These are phyloP conservation scores for Istiophorus platypterus DNA, from an alignment of 2,113 vertebrate species.

Conservation along the genomic window DNA sequence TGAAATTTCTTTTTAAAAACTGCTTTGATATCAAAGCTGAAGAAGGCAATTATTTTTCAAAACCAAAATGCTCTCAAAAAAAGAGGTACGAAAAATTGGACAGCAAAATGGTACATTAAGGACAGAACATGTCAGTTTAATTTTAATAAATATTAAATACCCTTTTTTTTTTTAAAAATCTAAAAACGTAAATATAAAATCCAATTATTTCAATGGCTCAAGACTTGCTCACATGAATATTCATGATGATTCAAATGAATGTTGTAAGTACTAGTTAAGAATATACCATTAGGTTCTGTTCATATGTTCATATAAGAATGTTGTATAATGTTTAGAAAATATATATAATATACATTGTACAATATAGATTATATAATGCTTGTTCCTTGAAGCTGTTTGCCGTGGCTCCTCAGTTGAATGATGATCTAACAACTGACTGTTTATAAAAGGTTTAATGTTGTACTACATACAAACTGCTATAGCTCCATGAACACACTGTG, in stretches of 20 bases:
- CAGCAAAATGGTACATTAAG: conserved; percentile 15
- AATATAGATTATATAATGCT: conserved; percentile 20
- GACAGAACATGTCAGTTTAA: background rate
- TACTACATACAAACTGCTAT: background rate
- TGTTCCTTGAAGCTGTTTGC: conserved; percentile 14
- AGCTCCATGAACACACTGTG: background rate
- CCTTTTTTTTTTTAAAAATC: background rate
- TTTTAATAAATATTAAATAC: conserved; percentile 13
- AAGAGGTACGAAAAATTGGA: conserved; percentile 17
- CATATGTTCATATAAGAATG: conserved; percentile 3
- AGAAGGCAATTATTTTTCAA: conserved; percentile 51
- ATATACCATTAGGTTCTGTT: background rate
- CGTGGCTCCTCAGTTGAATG: background rate
- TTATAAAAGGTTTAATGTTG: background rate
- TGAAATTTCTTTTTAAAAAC: conserved; percentile 22
- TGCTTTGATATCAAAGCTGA: conserved; percentile 45
- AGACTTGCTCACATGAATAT: conserved; percentile 19
- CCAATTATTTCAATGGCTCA: background rate
- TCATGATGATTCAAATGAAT: conserved; percentile 26
- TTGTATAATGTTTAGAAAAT: too few relatives aligned
- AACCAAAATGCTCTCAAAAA: conserved; percentile 3
- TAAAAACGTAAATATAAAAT: conserved; percentile 2
- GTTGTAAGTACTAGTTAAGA: conserved; percentile 4
- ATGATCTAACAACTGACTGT: background rate
- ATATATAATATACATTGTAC: too few relatives aligned